Evolutionary conservation across 2,113 vertebrate species (phyloP), one percentile per base, ranked within the genome.

Genomic region (Macrotus californicus): DNA sequence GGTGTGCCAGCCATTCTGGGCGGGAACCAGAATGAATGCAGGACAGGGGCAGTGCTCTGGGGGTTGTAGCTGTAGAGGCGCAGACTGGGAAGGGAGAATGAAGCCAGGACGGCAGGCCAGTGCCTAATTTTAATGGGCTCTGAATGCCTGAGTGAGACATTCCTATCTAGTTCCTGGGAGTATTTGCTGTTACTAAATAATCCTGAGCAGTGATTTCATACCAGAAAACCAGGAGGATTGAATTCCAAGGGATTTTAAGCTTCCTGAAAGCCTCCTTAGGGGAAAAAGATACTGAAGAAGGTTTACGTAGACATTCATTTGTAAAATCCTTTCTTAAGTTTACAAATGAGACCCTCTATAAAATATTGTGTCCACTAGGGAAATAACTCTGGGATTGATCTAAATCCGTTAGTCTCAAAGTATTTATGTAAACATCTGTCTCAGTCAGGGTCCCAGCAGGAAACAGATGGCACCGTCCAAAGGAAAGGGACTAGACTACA

Each of bases 371-470:
- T 87, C 90, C 96, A 87, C 96, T 8, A 39, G 97, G 97, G 96
- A 97, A 97, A 97, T 97, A 97, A 97, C 92, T 91, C 95, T 75
- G 94, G 89, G 96, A 96, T 97, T 97, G 97, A 96, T 97, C 86
- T 97, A 96, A 97, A 97, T 97, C 97, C 83, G 56, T 84, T 91
- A 79, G 96, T 97, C 97, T 97, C 96, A 93, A 88, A 97, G 94
- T 96, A 96, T 97, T 97, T 96, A 95, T 97, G 93, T 97, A 94
- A 97, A 96, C 97, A 97, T 97, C 96, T 97, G 96, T 96, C 96
- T 97, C 91, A 41, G 91, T 21, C 89, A 70, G 70, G 76, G 94
- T 82, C 96, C 86, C 2, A 3, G 88, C 94, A 95, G 94, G 96
- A 97, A 96, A 95, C 96, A 97, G 97, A 97, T 96, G 97, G 96